These are phyloP conservation scores for Brachirus orientalis DNA, from an alignment of 2,113 vertebrate genomes.

Conservation along the genomic window DNA sequence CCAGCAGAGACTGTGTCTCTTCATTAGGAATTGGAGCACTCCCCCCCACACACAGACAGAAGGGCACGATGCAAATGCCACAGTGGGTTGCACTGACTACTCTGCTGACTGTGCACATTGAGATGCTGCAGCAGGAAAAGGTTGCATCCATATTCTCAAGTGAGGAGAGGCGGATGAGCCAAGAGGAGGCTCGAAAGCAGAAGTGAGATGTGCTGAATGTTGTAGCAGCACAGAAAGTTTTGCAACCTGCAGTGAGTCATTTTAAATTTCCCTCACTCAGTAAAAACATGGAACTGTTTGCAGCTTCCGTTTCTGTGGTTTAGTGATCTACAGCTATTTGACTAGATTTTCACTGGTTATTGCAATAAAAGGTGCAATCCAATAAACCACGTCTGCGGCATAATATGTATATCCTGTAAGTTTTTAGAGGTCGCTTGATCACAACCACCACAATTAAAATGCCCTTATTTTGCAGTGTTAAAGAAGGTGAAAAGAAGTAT, in stretches of 20 bases:
- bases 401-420: too few species aligned
- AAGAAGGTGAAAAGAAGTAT: too few species aligned
- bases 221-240: slow-evolving; percentile 4
- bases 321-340: too few species aligned
- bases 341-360: too few species aligned
- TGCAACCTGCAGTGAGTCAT: background rate
- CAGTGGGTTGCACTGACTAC: slow-evolving; percentile 58
- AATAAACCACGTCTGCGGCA: too few species aligned
- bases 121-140: slow-evolving; percentile 57
- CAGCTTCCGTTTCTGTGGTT: too few species aligned
- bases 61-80: slow-evolving; percentile 69
- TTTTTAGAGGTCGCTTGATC: too few species aligned
- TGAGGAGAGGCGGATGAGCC: slow-evolving; percentile 15
- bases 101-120: slow-evolving; percentile 75
- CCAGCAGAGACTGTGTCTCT: slow-evolving; percentile 71
- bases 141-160: slow-evolving; percentile 52
- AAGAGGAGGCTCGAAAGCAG: background rate
- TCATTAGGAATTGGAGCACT: slow-evolving; percentile 64
- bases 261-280: background rate
- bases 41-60: slow-evolving; percentile 27
- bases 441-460: too few species aligned
- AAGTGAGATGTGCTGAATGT: slow-evolving; percentile 5
- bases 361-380: too few species aligned
- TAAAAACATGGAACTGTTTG: too few species aligned
- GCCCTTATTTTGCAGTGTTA: too few species aligned